Conservation (phyloP, 2,113 vertebrate genomes). For the Pseudonaja textilis region DNA sequence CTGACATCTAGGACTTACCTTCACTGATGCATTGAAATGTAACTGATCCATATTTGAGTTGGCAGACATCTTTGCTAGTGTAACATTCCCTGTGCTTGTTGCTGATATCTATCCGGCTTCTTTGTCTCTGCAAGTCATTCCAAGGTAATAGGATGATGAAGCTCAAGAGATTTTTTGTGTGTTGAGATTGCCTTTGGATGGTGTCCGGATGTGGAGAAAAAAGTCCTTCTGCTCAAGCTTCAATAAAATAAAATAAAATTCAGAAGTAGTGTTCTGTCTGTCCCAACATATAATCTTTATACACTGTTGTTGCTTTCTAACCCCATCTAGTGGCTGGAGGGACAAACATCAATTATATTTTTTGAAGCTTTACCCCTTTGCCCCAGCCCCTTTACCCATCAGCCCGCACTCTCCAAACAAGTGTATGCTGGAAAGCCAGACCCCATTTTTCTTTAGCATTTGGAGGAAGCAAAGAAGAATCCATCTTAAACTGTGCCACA, state of each 20-base stretch:
- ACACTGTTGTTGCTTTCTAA: too few relatives aligned
- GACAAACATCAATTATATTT: too few relatives aligned
- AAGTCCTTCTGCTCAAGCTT: background rate
- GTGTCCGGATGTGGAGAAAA: background rate
- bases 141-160: background rate
- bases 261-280: background rate
- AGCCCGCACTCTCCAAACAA: too few relatives aligned
- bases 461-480: too few relatives aligned
- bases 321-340: too few relatives aligned
- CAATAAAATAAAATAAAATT: background rate
- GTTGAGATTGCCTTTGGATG: background rate
- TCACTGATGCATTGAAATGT: background rate
- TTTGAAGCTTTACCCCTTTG: too few relatives aligned
- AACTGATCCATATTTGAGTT: background rate
- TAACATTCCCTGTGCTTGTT: background rate
- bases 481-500: too few relatives aligned
- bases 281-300: too few relatives aligned
- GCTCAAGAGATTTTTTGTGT: background rate
- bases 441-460: too few relatives aligned
- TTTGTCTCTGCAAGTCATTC: background rate
- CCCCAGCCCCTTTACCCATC: too few relatives aligned
- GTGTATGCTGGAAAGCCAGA: too few relatives aligned
- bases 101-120: background rate
- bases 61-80: background rate
- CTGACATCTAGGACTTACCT: background rate